Base-by-base conservation (phyloP, 2,797 vertebrate species). In the Acridotheres tristis region DNA sequence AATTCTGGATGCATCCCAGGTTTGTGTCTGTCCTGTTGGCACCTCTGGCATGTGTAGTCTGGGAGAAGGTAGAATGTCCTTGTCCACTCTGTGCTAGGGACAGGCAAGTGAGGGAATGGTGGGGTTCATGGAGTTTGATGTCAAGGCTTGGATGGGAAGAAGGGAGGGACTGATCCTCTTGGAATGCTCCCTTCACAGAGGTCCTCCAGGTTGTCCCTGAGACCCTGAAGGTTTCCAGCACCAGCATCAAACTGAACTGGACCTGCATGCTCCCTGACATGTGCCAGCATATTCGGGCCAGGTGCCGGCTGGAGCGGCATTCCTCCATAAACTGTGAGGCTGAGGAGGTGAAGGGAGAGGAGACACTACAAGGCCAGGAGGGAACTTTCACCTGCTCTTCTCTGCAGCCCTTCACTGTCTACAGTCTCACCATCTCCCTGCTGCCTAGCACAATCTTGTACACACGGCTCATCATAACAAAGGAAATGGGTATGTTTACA, bases 161-260 rank as follows among this genome's bases (percentile, higher is more conserved):
- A 71, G 19, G 32, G 22, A 67, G 32, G 17, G 17, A 82, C 13
- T 72, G 58, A 90, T 48, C 7, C 19, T 71, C 15, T 68, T 9
- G 7, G 36, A 71, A 75, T 6, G 4, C 36, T 72, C 16, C 59
- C 63, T 85, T 86, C 47, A 61, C 89, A 96, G 95, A 76, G 4
- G 14, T 76, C 38, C 34, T 83, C 42, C 85, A 82, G 54, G 82
- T 94, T 79, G 50, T n/a, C 16, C 67, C 76, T 1, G 68, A 15
- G 5, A 79, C 59, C 14, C 17, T 67, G 63, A 51, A 93, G 42
- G 3, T 73, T 86, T 90, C 89, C 73, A 88, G 84, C 76, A 96
- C 68, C 59, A 95, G 68, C 73, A 88, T 96, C 87, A 77, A 84
- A 86, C 51, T 96, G 68, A 95, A 94, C 34, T 95, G 94, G 94